Evolutionary conservation across 1,140 invertebrate species (phyloP), one percentile per base, ranked within the genome.

Genomic region (Doryteuthis pealeii): DNA sequence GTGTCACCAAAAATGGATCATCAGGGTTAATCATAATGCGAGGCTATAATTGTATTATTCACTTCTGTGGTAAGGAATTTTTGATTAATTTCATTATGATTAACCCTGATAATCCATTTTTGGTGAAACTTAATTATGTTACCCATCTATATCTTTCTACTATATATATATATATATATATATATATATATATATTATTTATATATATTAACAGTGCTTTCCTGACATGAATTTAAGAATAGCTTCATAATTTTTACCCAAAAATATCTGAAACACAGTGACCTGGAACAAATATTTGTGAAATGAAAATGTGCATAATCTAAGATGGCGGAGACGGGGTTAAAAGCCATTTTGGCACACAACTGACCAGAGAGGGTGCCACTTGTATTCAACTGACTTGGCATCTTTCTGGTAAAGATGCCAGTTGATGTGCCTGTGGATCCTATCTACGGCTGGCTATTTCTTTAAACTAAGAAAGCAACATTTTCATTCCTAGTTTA

Each of bases 21-120:
- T n/a, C n/a, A n/a, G n/a, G n/a, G n/a, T n/a, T n/a, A n/a, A n/a
- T n/a, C n/a, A n/a, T n/a, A n/a, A n/a, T n/a, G n/a, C n/a, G n/a
- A n/a, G n/a, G n/a, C n/a, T n/a, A n/a, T n/a, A n/a, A n/a, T n/a
- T n/a, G n/a, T n/a, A n/a, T n/a, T n/a, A n/a, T n/a, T n/a, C n/a
- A n/a, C n/a, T n/a, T n/a, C n/a, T n/a, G n/a, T n/a, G n/a, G n/a
- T n/a, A n/a, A n/a, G n/a, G n/a, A n/a, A n/a, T n/a, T n/a, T n/a
- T n/a, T n/a, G n/a, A n/a, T 49, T 49, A 49, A 49, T 49, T 49
- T 49, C 45, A 49, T 49, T 49, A 49, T 49, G 45, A 22, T 49
- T 49, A 12, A 49, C n/a, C n/a, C n/a, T n/a, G n/a, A n/a, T n/a
- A n/a, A n/a, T n/a, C n/a, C n/a, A n/a, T n/a, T n/a, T n/a, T n/a